A percentile compares a stretch with the other conserved stretches of the same genome.
Evolutionary conservation across 2,797 vertebrate species (phyloP).

Genomic region (Lagodon rhomboides): DNA sequence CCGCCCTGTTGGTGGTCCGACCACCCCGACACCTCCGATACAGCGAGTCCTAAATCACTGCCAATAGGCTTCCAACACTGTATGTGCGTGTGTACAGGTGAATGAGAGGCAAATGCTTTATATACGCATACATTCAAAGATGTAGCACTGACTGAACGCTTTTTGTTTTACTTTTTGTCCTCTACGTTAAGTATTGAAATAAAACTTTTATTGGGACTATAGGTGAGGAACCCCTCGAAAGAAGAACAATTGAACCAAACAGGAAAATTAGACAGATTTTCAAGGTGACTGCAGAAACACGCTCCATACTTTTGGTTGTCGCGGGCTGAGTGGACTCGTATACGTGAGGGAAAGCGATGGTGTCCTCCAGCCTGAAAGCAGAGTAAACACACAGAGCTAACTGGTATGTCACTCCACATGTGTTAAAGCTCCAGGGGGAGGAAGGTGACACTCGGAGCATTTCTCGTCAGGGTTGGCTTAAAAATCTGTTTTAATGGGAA

Average conservation of each 20-base stretch:
- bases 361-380: not conserved
- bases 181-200: not conserved
- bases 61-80: not conserved
- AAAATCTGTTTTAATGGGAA: not conserved
- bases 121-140: not conserved
- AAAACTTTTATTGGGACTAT: too few species aligned
- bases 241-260: not conserved
- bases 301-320: not conserved
- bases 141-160: not conserved
- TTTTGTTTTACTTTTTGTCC: too few species aligned
- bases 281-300: not conserved
- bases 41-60: too few species aligned
- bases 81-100: not conserved
- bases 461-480: not conserved
- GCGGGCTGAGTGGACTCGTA: not conserved
- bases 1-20: too few species aligned
- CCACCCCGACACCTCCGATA: too few species aligned
- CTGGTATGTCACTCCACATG: not conserved
- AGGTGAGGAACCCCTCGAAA: not conserved
- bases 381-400: not conserved
- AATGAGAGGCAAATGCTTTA: not conserved
- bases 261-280: too few species aligned
- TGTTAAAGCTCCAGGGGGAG: not conserved
- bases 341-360: not conserved
- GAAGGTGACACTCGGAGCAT: not conserved